These are phyloP conservation scores for Venustaconcha ellipsiformis DNA, from an alignment of 1,140 invertebrate genomes.

Conservation along the genomic window DNA sequence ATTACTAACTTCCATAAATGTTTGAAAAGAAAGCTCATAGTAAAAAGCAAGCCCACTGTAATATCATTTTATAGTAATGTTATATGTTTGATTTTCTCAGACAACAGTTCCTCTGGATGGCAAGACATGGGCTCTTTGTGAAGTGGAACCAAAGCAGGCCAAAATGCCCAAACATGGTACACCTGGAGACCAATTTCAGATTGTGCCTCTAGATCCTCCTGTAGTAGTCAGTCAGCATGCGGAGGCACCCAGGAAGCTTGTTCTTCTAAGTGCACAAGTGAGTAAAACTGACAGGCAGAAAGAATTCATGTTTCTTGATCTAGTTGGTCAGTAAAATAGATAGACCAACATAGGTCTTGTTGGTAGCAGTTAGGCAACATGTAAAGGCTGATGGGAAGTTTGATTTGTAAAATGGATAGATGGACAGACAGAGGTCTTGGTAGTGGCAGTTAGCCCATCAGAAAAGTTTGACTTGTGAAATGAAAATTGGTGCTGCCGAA, in stretches of 20 bases:
- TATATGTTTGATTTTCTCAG: slow-evolving; percentile 67
- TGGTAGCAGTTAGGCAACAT: slow-evolving; percentile 79
- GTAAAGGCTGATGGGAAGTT: slow-evolving; percentile 81
- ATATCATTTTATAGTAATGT: background rate
- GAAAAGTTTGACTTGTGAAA: too few relatives aligned
- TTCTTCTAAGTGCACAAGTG: slow-evolving; percentile 86
- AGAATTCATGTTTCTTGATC: too few relatives aligned
- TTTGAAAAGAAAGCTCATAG: too few relatives aligned
- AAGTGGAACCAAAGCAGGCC: slow-evolving; percentile 68
- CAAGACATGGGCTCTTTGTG: slow-evolving; percentile 84
- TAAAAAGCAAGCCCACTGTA: too few relatives aligned
- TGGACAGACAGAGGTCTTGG: too few relatives aligned
- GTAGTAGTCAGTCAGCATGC: slow-evolving; percentile 82
- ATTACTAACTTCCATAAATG: too few relatives aligned
- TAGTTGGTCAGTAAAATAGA: too few relatives aligned
- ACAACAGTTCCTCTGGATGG: slow-evolving; percentile 84
- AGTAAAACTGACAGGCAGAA: background rate
- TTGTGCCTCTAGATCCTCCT: slow-evolving; percentile 71
- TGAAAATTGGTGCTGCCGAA: too few relatives aligned
- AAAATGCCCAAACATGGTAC: slow-evolving; percentile 21
- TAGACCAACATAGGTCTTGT: too few relatives aligned
- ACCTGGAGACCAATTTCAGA: background rate
- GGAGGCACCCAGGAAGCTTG: slow-evolving; percentile 81
- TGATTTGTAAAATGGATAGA: slow-evolving; percentile 79
- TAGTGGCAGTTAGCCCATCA: too few relatives aligned